Evolutionary conservation across 2,888 invertebrate species (phyloP).

Genomic region (Diplolepis rosae): DNA sequence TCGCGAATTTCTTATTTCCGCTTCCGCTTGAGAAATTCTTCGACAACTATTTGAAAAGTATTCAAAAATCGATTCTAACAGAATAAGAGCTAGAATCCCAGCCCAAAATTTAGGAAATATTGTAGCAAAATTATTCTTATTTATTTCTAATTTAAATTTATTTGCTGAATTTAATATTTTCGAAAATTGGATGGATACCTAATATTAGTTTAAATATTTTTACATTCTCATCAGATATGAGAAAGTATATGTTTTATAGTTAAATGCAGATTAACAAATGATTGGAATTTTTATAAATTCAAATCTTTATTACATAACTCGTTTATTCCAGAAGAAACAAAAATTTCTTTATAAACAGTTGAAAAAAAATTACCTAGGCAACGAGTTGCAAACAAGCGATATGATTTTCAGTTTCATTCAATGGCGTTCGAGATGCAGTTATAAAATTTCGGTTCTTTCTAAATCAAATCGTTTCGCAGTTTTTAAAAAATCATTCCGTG

Average conservation of each 20-base stretch:
- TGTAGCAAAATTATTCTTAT: not conserved
- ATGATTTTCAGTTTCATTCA: not conserved
- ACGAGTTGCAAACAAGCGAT: not conserved
- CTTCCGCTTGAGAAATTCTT: conserved; percentile 6
- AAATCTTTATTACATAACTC: too few species aligned
- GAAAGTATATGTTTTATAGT: too few species aligned
- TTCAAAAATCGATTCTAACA: conserved; percentile 8
- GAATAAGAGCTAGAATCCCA: not conserved
- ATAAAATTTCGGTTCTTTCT: not conserved
- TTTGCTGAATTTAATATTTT: too few species aligned
- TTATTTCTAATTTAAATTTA: too few species aligned
- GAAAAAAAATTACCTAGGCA: conserved; percentile 1
- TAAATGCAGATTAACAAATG: too few species aligned
- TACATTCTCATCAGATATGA: too few species aligned
- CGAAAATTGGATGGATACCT: too few species aligned
- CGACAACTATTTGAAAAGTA: conserved; percentile 12
- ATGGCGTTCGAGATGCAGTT: not conserved
- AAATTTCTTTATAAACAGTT: not conserved
- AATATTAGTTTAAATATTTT: too few species aligned
- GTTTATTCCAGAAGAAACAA: not conserved
- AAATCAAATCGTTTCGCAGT: not conserved
- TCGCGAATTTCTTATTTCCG: conserved; percentile 8
- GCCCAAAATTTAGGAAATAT: not conserved
- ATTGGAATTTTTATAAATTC: too few species aligned
- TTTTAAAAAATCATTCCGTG: not conserved